These are phyloP conservation scores for Cyclina sinensis DNA, from an alignment of 1,140 invertebrate genomes.

Conservation along the genomic window DNA sequence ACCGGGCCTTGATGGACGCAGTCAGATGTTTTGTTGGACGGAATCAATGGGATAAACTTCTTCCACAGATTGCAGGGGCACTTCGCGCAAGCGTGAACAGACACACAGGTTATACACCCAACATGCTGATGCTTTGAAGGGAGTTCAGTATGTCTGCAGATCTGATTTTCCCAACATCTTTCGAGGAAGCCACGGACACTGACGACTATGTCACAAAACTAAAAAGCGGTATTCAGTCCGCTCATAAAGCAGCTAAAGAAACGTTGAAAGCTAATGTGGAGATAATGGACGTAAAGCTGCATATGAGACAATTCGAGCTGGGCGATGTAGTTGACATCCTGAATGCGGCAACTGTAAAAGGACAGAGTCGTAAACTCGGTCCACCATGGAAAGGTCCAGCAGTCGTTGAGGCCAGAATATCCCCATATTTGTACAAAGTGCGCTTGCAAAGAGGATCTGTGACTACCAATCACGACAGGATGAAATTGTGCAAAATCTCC, in stretches of 20 bases:
- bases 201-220: slow-evolving; percentile 18
- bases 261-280: slow-evolving; percentile 3
- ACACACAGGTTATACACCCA: slow-evolving; percentile 48
- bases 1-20: too few relatives aligned
- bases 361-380: too few relatives aligned
- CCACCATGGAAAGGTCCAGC: too few relatives aligned
- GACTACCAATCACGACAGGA: too few relatives aligned
- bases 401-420: too few relatives aligned
- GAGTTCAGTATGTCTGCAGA: slow-evolving; percentile 16
- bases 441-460: too few relatives aligned
- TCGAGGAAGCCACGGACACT: slow-evolving; percentile 12
- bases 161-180: neutral
- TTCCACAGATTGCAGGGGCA: slow-evolving; percentile 38
- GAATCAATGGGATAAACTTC: neutral
- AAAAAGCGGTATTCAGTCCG: neutral
- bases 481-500: slow-evolving; percentile 7
- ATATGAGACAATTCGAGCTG: slow-evolving; percentile 12
- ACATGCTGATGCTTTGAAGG: slow-evolving; percentile 36
- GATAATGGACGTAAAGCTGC: slow-evolving; percentile 12
- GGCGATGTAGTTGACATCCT: slow-evolving; percentile 48
- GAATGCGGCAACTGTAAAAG: slow-evolving; percentile 14
- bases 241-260: slow-evolving; percentile 18
- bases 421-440: too few relatives aligned
- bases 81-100: too few relatives aligned
- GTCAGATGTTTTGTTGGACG: too few relatives aligned